These are phyloP conservation scores for Heteronetta atricapilla DNA, from an alignment of 2,113 vertebrate genomes.

Conservation along the genomic window DNA sequence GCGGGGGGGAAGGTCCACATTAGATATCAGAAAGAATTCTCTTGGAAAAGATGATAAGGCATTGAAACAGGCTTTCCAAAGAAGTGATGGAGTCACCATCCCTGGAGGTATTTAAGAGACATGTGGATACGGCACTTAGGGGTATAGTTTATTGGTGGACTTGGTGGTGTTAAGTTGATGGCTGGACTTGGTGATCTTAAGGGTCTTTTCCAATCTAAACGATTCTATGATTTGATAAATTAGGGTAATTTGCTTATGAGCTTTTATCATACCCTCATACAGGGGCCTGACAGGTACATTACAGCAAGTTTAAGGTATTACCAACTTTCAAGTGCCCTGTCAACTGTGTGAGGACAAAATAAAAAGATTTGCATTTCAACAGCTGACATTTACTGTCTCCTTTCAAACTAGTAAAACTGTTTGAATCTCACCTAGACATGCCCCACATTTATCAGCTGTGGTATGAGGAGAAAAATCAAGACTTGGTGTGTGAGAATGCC, in stretches of 20 bases:
- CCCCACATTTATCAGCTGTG: neutral
- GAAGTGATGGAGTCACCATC: neutral
- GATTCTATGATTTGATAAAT: neutral
- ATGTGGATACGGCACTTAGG: neutral
- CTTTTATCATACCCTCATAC: neutral
- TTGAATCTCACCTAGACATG: neutral
- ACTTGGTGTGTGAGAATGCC: neutral
- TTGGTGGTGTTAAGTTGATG: neutral
- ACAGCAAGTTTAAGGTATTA: neutral
- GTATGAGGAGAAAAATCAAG: neutral
- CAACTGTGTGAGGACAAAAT: neutral
- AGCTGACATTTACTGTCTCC: neutral
- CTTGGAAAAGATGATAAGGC: neutral
- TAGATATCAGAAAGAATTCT: neutral
- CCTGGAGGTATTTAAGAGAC: neutral
- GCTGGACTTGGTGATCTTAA: neutral
- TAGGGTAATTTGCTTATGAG: neutral
- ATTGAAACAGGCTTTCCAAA: neutral
- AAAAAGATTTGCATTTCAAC: neutral
- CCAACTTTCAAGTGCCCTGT: neutral
- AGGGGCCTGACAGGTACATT: neutral
- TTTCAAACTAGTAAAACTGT: neutral
- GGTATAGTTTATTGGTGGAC: neutral
- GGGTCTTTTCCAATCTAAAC: neutral
- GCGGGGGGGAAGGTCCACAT: neutral